Evolutionary conservation across 2,888 invertebrate genomes (phyloP), one percentile per base, ranked within the genome.

Genomic region (Apotomis betuletana): DNA sequence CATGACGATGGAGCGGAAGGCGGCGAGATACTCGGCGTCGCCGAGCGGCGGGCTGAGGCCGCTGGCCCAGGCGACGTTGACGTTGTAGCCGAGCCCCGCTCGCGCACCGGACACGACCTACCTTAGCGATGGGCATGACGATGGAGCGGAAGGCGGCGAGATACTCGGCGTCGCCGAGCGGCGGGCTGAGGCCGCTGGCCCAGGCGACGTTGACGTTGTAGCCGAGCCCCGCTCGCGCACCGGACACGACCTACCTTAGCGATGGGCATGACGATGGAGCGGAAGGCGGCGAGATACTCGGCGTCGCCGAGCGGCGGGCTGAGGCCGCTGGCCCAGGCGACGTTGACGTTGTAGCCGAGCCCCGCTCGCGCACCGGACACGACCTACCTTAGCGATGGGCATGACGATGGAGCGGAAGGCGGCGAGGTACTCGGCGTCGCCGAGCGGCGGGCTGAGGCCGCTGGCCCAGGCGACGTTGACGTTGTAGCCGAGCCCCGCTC

Each of bases 1-100:
- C 49, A 49, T 12, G 6, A 10, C 10, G 36, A 67, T 36, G 27
- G 67, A 36, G 58, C 36, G 46, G 44, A 44, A 99, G 83, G 99
- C 99, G 76, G 99, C 98, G 82, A 99, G 94, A 91, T 99, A 99
- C 92, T 98, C 98, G 51, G 99, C 98, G 92, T 99, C 99, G 6
- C 97, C 98, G 90, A 99, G 96, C 12, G 99, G 97, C 60, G 98
- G 98, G 85, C 95, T 95, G 74, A 98, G 91, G 12, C 97, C 97
- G 38, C 98, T 98, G 57, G 97, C 96, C 97, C 99, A 99, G 9
- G 99, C 67, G 5, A 44, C 3, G 2, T 41, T n/a, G 44, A 13
- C 13, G 12, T 15, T 36, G 38, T 13, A 44, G 15, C 27, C 12
- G 12, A n/a, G 12, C 5, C 10, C 12, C 5, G 44, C 44, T 5